Conservation (phyloP, 2,888 invertebrate genomes). For the Neoaliturus tenellus region DNA sequence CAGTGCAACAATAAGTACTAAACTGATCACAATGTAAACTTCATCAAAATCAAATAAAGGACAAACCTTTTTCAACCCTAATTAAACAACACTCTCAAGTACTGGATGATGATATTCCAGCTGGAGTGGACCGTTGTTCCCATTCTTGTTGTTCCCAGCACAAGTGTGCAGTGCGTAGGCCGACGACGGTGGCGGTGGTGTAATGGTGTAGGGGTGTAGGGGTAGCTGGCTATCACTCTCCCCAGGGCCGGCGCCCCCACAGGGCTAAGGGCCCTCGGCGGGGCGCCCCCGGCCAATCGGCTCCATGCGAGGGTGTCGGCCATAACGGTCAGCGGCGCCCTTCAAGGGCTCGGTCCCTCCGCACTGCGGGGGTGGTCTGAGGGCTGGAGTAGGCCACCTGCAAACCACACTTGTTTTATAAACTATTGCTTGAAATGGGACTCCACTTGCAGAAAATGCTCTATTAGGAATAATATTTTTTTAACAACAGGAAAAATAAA, state of each 20-base stretch:
- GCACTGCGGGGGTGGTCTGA: no score
- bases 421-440: no score
- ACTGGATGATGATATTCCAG: not conserved
- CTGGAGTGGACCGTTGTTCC: no score
- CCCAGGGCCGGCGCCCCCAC: not conserved
- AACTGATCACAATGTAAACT: no score
- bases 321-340: slow-evolving; percentile 1
- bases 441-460: no score
- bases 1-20: no score
- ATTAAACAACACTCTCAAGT: not conserved
- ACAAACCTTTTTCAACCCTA: not conserved
- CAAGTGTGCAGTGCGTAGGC: not conserved
- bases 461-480: no score
- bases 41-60: no score
- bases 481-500: no score
- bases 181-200: not conserved
- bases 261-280: not conserved
- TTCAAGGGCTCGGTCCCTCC: not conserved
- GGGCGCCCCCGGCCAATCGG: slow-evolving; percentile 11
- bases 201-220: not conserved
- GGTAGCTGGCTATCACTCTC: not conserved
- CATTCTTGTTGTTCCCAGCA: not conserved
- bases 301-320: slow-evolving; percentile 26
- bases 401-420: not conserved
- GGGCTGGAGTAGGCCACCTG: not conserved